Evolutionary conservation across 2,888 invertebrate species (phyloP), one percentile per base, ranked within the genome.

Genomic region (Hirudinaria manillensis): DNA sequence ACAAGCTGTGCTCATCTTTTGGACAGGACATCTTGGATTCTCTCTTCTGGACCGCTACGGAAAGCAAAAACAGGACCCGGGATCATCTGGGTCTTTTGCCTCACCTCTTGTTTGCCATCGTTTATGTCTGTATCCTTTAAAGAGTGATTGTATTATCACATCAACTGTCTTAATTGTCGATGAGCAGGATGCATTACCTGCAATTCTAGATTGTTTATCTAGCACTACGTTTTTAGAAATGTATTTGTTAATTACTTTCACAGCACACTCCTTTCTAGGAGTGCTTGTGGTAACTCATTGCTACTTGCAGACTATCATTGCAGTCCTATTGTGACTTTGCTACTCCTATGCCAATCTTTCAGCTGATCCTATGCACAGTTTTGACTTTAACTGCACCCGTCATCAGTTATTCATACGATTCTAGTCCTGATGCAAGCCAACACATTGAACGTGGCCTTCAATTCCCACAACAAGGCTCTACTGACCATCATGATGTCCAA

Each of bases 401-500:
- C 24, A 27, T n/a, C 77, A 85, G 85, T 84, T 61, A 77, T 83
- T 4, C 86, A 86, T 78, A 81, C 83, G 6, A 77, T 83, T 74
- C 78, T 86, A 75, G 83, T 86, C 71, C 77, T 86, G 74, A 83
- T 94, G 77, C 93, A 99, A 91, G 97, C 97, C 34, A 97, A 98
- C 61, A 96, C 97, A 16, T 88, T 99, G 27, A 99, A 98, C 88
- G 99, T 99, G 74, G 99, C 99, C 19, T 95, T 99, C 81, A 99
- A 99, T 86, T 96, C 98, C 0, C 97, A 94, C 85, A 99, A 98
- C 86, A 97, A 98, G 85, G 93, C 96, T 71, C 89, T 99, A 34
- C 89, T 99, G 21, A 97, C 97, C 27, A 98, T 99, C 79, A 97
- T 99, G 94, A 95, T 99, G 91, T 97, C 98, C 13, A 99, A 99